A percentile compares a stretch with the other conserved stretches of the same genome.
phyloP scores from a whole-genome alignment of 2,113 vertebrate species.

The Takifugu flavidus region DNA sequence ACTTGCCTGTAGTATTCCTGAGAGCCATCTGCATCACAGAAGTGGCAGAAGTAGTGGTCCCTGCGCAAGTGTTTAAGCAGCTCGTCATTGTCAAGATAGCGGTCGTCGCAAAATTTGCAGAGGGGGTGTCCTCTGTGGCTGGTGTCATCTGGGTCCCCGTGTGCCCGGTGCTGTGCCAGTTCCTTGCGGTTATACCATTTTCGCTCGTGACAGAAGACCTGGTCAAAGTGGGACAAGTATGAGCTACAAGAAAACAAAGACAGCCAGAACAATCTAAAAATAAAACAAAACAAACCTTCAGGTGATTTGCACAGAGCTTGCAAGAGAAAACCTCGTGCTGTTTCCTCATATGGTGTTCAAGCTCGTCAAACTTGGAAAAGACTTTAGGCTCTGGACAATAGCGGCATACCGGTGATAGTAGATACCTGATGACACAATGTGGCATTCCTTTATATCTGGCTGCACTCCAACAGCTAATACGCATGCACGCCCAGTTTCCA shows the following conservation, averaged over 20 bases:
- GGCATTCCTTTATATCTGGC: neutral
- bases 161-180: conserved; percentile 88
- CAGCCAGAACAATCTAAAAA: neutral
- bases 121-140: conserved; percentile 95
- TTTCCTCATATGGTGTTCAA: conserved; percentile 97
- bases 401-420: conserved; percentile 86
- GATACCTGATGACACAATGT: conserved; percentile 72
- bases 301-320: conserved; percentile 90
- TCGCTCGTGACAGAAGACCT: conserved; percentile 93
- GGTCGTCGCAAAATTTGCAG: conserved; percentile 96
- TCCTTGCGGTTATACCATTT: conserved; percentile 97
- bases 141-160: conserved; percentile 93
- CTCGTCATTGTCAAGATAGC: conserved; percentile 95
- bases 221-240: conserved; percentile 1
- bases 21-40: conserved; percentile 93
- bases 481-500: no score
- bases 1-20: conserved; percentile 95
- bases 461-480: neutral
- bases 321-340: conserved; percentile 96
- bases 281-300: conserved; percentile 78
- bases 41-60: conserved; percentile 98
- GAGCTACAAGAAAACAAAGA: neutral
- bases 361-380: conserved; percentile 86
- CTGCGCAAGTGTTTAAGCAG: conserved; percentile 90
- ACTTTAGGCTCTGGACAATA: conserved; percentile 82